Evolutionary conservation across 2,797 vertebrate genomes (phyloP).

Genomic region (Zalophus californianus): DNA sequence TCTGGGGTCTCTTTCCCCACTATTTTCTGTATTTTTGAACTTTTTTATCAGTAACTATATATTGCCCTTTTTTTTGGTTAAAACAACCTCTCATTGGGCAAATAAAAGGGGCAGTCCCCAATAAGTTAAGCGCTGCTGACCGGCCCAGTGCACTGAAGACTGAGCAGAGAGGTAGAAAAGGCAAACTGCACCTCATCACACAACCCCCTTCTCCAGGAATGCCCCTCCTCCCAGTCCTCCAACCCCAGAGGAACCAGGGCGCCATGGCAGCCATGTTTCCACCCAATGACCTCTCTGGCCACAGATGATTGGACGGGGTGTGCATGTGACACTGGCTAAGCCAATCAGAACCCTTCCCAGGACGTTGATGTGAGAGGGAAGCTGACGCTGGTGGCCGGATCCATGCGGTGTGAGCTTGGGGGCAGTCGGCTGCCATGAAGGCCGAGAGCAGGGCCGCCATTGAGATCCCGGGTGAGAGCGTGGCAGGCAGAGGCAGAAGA

Average conservation of each 20-base stretch:
- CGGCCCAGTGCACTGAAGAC: no score
- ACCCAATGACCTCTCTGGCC: neutral
- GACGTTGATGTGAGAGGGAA: no score
- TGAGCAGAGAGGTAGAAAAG: neutral
- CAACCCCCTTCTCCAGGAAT: neutral
- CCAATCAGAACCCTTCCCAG: neutral
- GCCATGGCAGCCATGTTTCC: neutral
- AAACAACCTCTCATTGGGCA: neutral
- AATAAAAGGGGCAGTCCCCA: neutral
- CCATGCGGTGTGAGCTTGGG: neutral
- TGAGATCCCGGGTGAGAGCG: neutral
- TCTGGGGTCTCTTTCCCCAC: neutral
- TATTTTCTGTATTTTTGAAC: neutral
- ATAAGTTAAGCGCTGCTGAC: neutral
- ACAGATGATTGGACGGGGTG: neutral
- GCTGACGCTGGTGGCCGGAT: no score
- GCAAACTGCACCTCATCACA: fast-evolving
- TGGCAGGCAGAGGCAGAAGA: neutral
- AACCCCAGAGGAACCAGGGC: neutral
- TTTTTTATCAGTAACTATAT: neutral
- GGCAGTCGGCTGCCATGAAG: neutral
- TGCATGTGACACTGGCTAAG: neutral
- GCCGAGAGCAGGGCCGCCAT: no score
- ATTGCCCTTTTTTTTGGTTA: neutral
- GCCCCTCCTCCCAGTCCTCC: neutral